Evolutionary conservation across 2,113 vertebrate species (phyloP).

Genomic region (Heliornis fulica): DNA sequence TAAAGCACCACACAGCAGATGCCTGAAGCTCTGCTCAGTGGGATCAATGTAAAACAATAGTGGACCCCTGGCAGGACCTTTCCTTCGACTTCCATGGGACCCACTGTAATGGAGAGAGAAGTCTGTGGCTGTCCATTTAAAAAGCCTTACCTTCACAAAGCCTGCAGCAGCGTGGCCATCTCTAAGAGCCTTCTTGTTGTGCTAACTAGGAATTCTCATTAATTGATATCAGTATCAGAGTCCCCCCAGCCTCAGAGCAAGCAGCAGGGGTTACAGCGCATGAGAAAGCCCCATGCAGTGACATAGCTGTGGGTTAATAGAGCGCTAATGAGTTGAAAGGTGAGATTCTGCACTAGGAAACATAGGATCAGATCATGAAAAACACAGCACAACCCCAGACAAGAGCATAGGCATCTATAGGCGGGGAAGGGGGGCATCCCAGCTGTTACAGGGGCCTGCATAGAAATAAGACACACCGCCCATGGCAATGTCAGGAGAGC

Average conservation of each 20-base stretch:
- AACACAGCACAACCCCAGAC: neutral
- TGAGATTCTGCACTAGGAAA: neutral
- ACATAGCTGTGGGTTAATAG: neutral
- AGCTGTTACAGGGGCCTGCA: neutral
- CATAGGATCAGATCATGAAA: neutral
- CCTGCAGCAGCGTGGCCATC: neutral
- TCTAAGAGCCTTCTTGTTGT: neutral
- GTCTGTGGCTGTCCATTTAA: neutral
- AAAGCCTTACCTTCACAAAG: slow-evolving; percentile 17
- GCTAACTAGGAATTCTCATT: slow-evolving; percentile 9
- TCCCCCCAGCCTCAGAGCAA: neutral
- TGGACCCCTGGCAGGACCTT: neutral
- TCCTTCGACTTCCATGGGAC: neutral
- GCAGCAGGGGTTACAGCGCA: neutral
- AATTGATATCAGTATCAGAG: neutral
- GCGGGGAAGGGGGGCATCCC: too few species aligned
- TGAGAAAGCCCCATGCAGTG: neutral
- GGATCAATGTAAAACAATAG: neutral
- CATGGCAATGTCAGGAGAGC: neutral
- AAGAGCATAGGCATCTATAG: neutral
- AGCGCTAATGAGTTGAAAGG: neutral
- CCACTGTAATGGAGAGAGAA: neutral
- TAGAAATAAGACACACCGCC: accelerated
- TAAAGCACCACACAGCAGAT: neutral
- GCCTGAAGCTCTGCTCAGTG: neutral